Evolutionary conservation across 2,113 vertebrate species (phyloP), one percentile per base, ranked within the genome.

Genomic region (Amblyornis subalaris): DNA sequence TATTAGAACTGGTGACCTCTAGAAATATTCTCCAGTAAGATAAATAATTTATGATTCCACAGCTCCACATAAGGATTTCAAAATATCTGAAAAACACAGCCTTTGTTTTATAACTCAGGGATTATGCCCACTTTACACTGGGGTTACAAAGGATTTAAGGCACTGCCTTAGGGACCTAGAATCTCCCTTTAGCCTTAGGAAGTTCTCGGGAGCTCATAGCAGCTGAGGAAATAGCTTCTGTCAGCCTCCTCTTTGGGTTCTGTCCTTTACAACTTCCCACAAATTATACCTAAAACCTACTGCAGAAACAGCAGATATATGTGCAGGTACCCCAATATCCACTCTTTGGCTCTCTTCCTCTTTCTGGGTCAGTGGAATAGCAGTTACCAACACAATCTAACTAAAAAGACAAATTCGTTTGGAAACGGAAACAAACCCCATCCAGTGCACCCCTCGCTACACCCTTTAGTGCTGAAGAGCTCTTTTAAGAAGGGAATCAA

Each of bases 1-100:
- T 88, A 80, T 91, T 90, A 86, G 58, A 90, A 91, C 78, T 44
- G 26, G 81, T 60, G 64, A 91, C 85, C 92, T 85, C 93, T 85
- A 83, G 55, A 95, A 93, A 94, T 81, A 95, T 33, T 93, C 72
- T 93, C 44, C 62, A 85, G 44, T 26, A 86, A 67, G 69, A 96
- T 36, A 93, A 93, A 87, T 94, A 81, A 94, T 81, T 93, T 86
- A 83, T 60, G 38, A 92, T 67, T 78, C 26, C 69, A 84, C 31
- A 78, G 33, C 21, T 90, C 79, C 51, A 77, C 29, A 12, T 47
- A 48, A 90, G 51, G 67, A 61, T 79, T 91, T 90, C 19, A 7
- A 82, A 66, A 50, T 35, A 95, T 85, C 82, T 93, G 51, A 73
- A 85, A 95, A 89, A 54, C 28, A 58, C 7, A 31, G 29, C 4